phyloP scores from a whole-genome alignment of 2,113 vertebrate genomes.

The Antidorcas marsupialis region DNA sequence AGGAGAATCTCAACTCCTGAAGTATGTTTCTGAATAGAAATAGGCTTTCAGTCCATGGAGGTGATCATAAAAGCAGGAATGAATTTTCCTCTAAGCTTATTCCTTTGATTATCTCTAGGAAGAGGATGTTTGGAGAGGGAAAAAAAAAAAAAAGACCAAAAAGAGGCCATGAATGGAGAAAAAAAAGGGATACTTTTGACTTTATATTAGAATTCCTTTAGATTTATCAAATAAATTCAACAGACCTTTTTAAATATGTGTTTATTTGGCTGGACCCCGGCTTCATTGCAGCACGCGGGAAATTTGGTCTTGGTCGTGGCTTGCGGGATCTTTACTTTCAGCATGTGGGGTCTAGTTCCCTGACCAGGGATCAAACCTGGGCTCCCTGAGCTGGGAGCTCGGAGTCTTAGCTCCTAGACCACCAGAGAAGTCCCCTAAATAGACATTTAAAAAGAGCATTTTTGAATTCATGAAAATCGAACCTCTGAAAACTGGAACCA shows the following conservation, averaged over 20 bases:
- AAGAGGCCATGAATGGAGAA: background rate
- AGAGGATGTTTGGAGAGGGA: background rate
- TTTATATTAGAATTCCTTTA: background rate
- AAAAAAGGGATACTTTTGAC: background rate
- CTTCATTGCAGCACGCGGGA: background rate
- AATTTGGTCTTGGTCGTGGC: background rate
- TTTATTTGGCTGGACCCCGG: background rate
- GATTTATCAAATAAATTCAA: background rate
- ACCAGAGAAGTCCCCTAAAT: background rate
- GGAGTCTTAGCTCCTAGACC: background rate
- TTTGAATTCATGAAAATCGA: background rate
- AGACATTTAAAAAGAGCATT: background rate
- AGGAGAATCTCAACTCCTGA: slow-evolving; percentile 4
- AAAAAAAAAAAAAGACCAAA: background rate
- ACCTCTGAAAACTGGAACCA: background rate
- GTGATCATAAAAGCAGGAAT: background rate
- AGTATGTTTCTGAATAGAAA: slow-evolving; percentile 1
- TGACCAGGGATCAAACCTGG: background rate
- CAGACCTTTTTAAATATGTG: accelerated
- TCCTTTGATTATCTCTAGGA: background rate
- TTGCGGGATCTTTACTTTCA: background rate
- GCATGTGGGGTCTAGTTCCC: background rate
- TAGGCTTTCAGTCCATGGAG: background rate
- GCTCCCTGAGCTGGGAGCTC: background rate
- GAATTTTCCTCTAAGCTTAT: background rate